These are phyloP conservation scores for Malurus elegans DNA, from an alignment of 2,113 vertebrate genomes.

Conservation along the genomic window DNA sequence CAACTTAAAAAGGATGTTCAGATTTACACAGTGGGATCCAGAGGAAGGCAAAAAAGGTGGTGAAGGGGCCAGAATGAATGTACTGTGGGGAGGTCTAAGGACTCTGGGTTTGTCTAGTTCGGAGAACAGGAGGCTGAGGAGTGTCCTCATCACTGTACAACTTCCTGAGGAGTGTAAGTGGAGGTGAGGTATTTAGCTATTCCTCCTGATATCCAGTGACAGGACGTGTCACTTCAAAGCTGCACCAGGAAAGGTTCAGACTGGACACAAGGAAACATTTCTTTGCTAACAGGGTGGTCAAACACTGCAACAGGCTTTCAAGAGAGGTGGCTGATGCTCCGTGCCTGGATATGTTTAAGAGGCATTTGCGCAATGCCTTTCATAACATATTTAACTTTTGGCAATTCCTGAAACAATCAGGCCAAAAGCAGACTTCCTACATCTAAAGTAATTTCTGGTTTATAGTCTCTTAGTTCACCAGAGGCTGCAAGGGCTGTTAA, in stretches of 20 bases:
- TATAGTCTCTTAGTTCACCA: background rate
- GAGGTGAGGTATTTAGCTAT: background rate
- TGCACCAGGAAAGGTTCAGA: background rate
- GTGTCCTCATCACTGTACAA: background rate
- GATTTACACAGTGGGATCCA: background rate
- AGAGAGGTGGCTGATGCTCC: background rate
- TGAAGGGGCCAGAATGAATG: background rate
- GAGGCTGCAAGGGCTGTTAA: background rate
- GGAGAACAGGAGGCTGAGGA: background rate
- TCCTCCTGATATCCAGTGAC: too few relatives aligned
- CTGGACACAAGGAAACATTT: background rate
- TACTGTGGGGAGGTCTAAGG: background rate
- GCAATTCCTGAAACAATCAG: background rate
- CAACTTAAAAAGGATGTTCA: background rate
- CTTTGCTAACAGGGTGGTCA: background rate
- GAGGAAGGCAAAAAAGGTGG: background rate
- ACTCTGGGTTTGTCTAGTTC: background rate
- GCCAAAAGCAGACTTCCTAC: background rate
- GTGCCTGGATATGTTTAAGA: too few relatives aligned
- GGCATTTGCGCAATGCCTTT: background rate
- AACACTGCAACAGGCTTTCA: background rate
- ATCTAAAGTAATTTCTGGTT: background rate
- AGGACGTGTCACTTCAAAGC: accelerated
- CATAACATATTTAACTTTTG: background rate
- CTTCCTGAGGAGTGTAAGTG: background rate